These are phyloP conservation scores for Danionella dracula DNA, from an alignment of 2,797 vertebrate genomes.

Conservation along the genomic window DNA sequence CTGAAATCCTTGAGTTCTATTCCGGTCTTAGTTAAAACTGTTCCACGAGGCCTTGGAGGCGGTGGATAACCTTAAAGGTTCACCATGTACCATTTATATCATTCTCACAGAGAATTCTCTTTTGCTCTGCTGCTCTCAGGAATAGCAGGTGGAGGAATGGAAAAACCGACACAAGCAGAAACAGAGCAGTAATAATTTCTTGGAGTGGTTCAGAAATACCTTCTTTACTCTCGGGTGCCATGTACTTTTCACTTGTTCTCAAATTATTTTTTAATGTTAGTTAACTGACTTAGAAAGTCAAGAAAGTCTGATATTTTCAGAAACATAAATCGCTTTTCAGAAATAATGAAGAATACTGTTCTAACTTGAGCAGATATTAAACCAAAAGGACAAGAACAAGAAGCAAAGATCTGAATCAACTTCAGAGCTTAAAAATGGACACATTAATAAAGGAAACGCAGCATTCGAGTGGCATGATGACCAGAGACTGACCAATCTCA, in stretches of 20 bases:
- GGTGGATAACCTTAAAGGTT: conserved; percentile 42
- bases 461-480: no score
- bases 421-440: no score
- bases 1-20: conserved; percentile 42
- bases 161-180: background rate
- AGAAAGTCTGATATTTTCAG: no score
- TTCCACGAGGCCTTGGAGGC: conserved; percentile 30
- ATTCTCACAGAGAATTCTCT: conserved; percentile 19
- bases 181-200: background rate
- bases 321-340: no score
- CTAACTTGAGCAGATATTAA: no score
- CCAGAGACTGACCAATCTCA: no score
- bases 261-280: no score
- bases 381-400: no score
- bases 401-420: no score
- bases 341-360: no score
- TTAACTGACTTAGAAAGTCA: no score
- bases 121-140: background rate
- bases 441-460: no score
- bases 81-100: conserved; percentile 24
- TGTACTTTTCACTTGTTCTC: background rate
- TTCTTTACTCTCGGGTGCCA: background rate
- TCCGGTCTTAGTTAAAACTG: conserved; percentile 32
- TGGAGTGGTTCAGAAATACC: background rate
- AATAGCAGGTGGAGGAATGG: background rate